Conservation (phyloP, 2,113 vertebrate species). For the Tupaia tana region DNA sequence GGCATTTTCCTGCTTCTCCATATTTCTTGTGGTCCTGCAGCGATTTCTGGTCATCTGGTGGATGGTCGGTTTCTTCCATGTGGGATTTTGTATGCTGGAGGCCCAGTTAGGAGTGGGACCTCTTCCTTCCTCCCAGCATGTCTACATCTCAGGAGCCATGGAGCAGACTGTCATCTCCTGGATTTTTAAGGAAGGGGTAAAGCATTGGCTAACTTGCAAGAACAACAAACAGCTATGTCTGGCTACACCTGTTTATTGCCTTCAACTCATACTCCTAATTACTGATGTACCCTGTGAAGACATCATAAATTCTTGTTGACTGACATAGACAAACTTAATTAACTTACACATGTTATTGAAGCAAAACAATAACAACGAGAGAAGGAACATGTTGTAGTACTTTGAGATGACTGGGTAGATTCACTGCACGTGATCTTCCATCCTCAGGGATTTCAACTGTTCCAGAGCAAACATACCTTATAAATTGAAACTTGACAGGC, state of each 20-base stretch:
- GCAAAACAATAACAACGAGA: conserved; percentile 27
- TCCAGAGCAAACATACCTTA: conserved; percentile 63
- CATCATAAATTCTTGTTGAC: conserved; percentile 46
- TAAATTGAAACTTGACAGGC: conserved; percentile 59
- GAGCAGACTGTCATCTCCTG: too few relatives aligned
- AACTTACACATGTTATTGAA: conserved; percentile 44
- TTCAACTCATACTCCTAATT: not conserved
- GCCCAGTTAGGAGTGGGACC: too few relatives aligned
- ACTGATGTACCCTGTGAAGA: not conserved
- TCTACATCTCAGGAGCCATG: too few relatives aligned
- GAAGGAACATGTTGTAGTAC: not conserved
- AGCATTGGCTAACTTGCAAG: not conserved
- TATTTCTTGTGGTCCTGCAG: too few relatives aligned
- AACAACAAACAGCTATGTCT: not conserved
- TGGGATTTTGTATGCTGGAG: too few relatives aligned
- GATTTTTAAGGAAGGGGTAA: not conserved
- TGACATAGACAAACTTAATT: conserved; percentile 29
- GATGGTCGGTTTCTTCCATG: too few relatives aligned
- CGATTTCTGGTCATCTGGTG: too few relatives aligned
- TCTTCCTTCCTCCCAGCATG: too few relatives aligned
- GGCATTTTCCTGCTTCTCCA: too few relatives aligned
- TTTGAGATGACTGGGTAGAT: conserved; percentile 45
- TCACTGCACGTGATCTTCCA: not conserved
- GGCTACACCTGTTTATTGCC: not conserved
- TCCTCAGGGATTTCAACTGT: conserved; percentile 65